Evolutionary conservation across 2,888 invertebrate genomes (phyloP), one percentile per base, ranked within the genome.

Genomic region (Stenolophus ochropezus): DNA sequence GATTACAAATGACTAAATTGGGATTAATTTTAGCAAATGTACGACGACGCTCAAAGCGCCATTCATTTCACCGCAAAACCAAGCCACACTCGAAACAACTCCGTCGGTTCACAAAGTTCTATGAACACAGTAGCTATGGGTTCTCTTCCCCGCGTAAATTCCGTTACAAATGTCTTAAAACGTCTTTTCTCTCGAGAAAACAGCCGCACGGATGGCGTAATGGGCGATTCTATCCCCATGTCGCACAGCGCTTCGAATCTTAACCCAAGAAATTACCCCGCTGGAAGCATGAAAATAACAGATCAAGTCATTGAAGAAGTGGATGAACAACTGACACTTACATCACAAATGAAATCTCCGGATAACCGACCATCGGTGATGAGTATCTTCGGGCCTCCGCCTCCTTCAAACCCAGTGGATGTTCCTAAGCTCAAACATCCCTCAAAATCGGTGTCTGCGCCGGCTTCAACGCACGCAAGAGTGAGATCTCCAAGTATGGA

Each of bases 281-380:
- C 83, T 76, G 92, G 91, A 84, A 93, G 92, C 85, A 92, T 93
- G 91, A 91, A 93, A 85, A 92, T 94, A 11, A 92, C 94, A 0
- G 93, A 94, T 86, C 94, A 95, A 85, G 92, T 94, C 14, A 94
- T 94, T 83, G 94, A 94, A 87, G 94, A 94, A 88, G 93, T 94
- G 0, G 96, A 96, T 86, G 96, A 96, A 86, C 96, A 96, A 88
- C 91, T 93, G 86, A 96, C 96, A 6, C 94, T 96, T 82, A 95
- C 94, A 3, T 96, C 96, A 58, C 92, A 93, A 85, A 89, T 90
- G 86, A 88, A 92, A 87, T 87, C 89, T 75, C 88, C 92, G 88
- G 90, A 91, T 83, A 88, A 85, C 87, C 92, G 93, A 82, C 94
- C 94, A 0, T 92, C 92, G 83, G 93, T 93, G 0, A 91, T 92